Conservation (phyloP, 2,888 invertebrate species). For the Epsilonema sp. region DNA sequence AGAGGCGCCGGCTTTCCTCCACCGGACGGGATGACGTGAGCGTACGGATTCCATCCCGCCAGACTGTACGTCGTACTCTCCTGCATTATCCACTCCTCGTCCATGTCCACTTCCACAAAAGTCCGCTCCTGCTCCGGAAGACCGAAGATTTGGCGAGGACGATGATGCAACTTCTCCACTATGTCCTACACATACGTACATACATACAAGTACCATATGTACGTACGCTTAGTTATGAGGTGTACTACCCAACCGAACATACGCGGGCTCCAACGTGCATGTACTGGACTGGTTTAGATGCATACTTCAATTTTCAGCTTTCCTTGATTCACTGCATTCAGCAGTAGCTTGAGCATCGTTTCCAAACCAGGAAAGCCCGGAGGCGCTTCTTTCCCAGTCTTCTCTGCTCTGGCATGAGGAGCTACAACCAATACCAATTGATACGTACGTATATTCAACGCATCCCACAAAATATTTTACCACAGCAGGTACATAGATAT, state of each 20-base stretch:
- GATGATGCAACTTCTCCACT: conserved; percentile 68
- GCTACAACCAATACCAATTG: not conserved
- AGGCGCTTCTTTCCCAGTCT: conserved; percentile 35
- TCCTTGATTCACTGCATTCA: conserved; percentile 78
- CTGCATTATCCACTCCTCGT: conserved; percentile 23
- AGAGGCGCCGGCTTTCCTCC: too few species aligned
- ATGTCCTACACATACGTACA: conserved; percentile 49
- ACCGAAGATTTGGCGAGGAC: conserved; percentile 82
- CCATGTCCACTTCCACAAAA: conserved; percentile 51
- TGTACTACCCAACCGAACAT: not conserved
- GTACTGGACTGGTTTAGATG: too few species aligned
- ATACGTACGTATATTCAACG: not conserved
- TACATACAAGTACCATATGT: not conserved
- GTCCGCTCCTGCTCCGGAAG: conserved; percentile 77
- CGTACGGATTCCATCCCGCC: conserved; percentile 92
- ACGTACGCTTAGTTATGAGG: not conserved
- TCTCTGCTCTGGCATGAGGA: conserved; percentile 5
- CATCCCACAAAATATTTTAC: too few species aligned
- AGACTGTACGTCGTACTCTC: conserved; percentile 54
- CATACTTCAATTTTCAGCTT: conserved; percentile 57
- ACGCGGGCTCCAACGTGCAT: too few species aligned
- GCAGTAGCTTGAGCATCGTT: conserved; percentile 81
- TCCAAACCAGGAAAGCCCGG: conserved; percentile 93
- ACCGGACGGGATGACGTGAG: conserved; percentile 41
- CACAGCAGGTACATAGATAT: not conserved